These are phyloP conservation scores for Biston betularia DNA, from an alignment of 2,888 invertebrate genomes.

Conservation along the genomic window DNA sequence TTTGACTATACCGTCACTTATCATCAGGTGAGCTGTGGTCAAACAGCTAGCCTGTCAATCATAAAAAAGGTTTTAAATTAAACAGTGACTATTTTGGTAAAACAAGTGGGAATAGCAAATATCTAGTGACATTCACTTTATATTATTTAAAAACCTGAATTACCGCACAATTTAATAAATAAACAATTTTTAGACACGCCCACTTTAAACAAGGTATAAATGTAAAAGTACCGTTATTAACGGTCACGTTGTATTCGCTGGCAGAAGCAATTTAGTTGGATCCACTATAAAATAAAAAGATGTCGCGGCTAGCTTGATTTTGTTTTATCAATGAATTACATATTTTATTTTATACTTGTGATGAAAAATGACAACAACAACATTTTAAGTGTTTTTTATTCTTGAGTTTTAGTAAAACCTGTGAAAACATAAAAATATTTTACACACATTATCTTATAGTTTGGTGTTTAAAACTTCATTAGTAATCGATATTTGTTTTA, in stretches of 20 bases:
- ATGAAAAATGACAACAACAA: neutral
- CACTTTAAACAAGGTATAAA: neutral
- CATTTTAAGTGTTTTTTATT: no score
- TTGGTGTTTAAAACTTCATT: neutral
- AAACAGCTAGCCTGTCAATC: no score
- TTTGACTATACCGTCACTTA: no score
- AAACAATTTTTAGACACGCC: conserved; percentile 7
- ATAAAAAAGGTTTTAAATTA: no score
- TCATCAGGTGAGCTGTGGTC: no score
- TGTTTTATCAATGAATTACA: no score
- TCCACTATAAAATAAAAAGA: conserved; percentile 2
- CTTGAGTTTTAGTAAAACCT: neutral
- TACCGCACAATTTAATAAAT: conserved; percentile 1
- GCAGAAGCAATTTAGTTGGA: conserved; percentile 9
- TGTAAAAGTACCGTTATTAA: conserved; percentile 19
- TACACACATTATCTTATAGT: neutral
- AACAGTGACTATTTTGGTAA: no score
- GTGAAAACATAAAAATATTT: neutral
- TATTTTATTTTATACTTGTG: neutral
- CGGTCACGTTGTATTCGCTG: neutral
- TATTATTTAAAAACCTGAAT: conserved; percentile 4
- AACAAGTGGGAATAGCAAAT: no score
- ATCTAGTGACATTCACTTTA: neutral
- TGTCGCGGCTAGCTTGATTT: neutral
- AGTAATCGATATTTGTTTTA: neutral